Evolutionary conservation across 1,140 invertebrate genomes (phyloP), one percentile per base, ranked within the genome.

Genomic region (Bombus superbus): DNA sequence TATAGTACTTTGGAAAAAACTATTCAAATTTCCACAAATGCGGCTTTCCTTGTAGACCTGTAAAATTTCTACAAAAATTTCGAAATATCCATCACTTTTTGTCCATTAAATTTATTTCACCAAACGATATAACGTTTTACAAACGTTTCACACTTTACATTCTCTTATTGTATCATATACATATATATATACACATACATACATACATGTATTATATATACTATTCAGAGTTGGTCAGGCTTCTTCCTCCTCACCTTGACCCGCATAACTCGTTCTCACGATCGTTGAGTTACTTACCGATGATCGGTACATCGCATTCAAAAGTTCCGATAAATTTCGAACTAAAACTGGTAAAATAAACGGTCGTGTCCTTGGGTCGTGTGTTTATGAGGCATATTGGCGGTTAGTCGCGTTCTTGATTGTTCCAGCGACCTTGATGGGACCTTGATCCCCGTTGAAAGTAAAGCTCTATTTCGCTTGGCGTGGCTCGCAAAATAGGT

Each of bases 341-440:
- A 62, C 1, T 35, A 59, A 42, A 10, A 11, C 9, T 42, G 40
- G 66, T 1, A 18, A 35, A 35, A 22, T 28, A 5, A n/a, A 66
- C 15, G n/a, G 11, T 9, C 38, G 9, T 71, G n/a, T 28, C 13
- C 18, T 3, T 15, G 15, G n/a, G 13, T 71, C 66, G 40, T 22
- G 35, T 53, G n/a, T 32, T 81, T 9, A 25, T 3, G 8, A 57
- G 35, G 0, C 13, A 62, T 15, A 74, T 81, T 38, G 53, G 32
- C 73, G 32, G 35, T 32, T 6, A 35, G 25, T 42, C 11, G 9
- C 13, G 25, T 72, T 42, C 5, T 62, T 10, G 22, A 62, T 73
- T 57, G 35, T 62, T 72, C 4, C 5, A 32, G 68, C 38, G 86
- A 85, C 82, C 85, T 91, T 85, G 89, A 72, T 83, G 83, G 86